A percentile compares a stretch with the other conserved stretches of the same genome.
Conservation (phyloP, 2,888 invertebrate species). For the Neelides folsomi region DNA sequence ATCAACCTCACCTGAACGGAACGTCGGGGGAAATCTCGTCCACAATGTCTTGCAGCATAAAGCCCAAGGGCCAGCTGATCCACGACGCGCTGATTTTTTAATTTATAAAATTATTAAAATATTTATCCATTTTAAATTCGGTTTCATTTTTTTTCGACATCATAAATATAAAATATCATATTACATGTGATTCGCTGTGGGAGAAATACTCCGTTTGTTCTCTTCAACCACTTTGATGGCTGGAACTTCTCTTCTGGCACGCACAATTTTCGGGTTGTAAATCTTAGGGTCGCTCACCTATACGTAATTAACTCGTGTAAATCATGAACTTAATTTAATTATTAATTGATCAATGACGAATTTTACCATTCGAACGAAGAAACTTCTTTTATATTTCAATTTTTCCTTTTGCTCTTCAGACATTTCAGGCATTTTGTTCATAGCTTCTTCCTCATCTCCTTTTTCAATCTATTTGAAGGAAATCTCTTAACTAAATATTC, state of each 20-base stretch:
- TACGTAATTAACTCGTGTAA: not conserved
- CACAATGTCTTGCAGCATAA: constrained; percentile 67
- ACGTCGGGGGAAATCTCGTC: constrained; percentile 55
- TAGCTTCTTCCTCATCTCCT: constrained; percentile 32
- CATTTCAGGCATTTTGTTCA: constrained; percentile 30
- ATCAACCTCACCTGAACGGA: constrained; percentile 54
- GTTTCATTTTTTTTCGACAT: too few relatives aligned
- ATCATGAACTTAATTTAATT: too few relatives aligned
- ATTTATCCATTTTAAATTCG: not conserved
- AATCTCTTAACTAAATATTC: too few relatives aligned
- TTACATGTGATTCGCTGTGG: not conserved
- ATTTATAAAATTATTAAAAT: too few relatives aligned
- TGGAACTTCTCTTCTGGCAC: constrained; percentile 14
- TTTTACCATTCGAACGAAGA: constrained; percentile 87
- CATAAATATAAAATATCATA: too few relatives aligned
- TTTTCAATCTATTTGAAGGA: constrained; percentile 4
- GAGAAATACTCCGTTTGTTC: constrained; percentile 48
- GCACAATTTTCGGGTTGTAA: constrained; percentile 73
- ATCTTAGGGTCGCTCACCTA: constrained; percentile 76
- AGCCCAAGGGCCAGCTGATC: constrained; percentile 86
- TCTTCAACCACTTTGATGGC: constrained; percentile 12
- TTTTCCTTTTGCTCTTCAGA: constrained; percentile 46
- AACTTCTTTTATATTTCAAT: constrained; percentile 79
- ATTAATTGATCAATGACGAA: too few relatives aligned
- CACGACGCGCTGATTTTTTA: constrained; percentile 54